phyloP scores from a whole-genome alignment of 2,113 vertebrate genomes.

The Coreoperca whiteheadi region DNA sequence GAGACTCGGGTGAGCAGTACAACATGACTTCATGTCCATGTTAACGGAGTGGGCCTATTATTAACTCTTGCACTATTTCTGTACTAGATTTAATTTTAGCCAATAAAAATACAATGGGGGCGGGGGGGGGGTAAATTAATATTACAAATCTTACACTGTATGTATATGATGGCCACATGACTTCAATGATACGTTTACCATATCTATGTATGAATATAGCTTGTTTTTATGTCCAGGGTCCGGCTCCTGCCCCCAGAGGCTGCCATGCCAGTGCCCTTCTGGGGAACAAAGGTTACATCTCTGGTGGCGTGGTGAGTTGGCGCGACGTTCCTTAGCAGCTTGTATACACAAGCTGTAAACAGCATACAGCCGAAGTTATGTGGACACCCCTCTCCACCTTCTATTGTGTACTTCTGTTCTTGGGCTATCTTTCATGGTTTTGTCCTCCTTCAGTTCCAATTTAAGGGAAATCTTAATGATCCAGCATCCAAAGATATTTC shows the following conservation, averaged over 20 bases:
- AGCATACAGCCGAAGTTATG: background rate
- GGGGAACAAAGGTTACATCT: slow-evolving; percentile 93
- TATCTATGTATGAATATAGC: background rate
- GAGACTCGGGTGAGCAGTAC: slow-evolving; percentile 68
- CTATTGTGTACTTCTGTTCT: no score
- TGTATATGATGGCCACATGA: no score
- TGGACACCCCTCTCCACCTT: background rate
- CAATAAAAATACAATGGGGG: no score
- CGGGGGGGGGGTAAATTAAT: background rate
- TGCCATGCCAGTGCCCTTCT: slow-evolving; percentile 82
- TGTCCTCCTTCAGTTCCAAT: background rate
- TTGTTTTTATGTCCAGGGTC: slow-evolving; percentile 64
- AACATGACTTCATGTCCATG: background rate
- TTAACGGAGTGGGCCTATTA: background rate
- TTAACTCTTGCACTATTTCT: background rate
- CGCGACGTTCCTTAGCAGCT: background rate
- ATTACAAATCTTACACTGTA: background rate
- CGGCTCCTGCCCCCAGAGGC: slow-evolving; percentile 69
- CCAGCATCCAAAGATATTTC: background rate
- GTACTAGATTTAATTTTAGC: background rate
- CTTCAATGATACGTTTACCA: background rate
- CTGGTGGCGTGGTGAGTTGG: slow-evolving; percentile 92
- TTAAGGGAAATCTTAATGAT: slow-evolving; percentile 3
- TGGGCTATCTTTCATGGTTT: background rate
- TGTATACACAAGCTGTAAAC: background rate